phyloP scores from a whole-genome alignment of 2,113 vertebrate genomes.

The Cinclus mexicanus region DNA sequence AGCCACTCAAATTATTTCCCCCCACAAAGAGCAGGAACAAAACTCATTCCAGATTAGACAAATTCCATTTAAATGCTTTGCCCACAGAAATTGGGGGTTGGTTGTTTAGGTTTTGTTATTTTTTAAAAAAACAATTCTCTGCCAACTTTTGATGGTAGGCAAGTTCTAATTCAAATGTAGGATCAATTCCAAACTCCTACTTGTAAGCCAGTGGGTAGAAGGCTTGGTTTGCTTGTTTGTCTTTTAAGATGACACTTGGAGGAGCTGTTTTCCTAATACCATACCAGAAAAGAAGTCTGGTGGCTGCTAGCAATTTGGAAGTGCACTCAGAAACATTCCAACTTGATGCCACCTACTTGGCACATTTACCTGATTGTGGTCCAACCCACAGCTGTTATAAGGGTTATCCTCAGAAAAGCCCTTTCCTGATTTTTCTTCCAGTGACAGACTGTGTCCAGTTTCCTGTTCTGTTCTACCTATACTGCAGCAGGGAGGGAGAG shows the following conservation, averaged over 20 bases:
- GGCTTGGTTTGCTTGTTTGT: not conserved
- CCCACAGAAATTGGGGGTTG: not conserved
- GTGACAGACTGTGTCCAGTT: not conserved
- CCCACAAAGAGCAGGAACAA: not conserved
- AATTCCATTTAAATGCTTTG: not conserved
- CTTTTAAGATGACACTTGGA: not conserved
- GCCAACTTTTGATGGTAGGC: not conserved
- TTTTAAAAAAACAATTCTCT: not conserved
- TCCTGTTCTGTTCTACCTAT: not conserved
- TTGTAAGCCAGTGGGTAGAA: not conserved
- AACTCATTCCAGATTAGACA: not conserved
- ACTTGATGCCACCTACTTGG: not conserved
- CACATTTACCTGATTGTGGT: not conserved
- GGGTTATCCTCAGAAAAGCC: not conserved
- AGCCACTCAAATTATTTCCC: not conserved
- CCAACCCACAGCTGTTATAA: not conserved
- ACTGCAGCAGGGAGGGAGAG: not conserved
- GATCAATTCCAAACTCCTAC: not conserved
- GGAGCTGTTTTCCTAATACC: not conserved
- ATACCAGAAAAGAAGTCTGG: not conserved
- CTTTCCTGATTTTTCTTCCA: not conserved
- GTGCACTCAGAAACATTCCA: not conserved
- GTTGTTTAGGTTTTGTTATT: not conserved
- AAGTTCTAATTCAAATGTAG: not conserved
- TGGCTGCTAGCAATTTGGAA: not conserved